Base-by-base conservation (phyloP, 2,797 vertebrate genomes). In the Toxotes lorentzi region DNA sequence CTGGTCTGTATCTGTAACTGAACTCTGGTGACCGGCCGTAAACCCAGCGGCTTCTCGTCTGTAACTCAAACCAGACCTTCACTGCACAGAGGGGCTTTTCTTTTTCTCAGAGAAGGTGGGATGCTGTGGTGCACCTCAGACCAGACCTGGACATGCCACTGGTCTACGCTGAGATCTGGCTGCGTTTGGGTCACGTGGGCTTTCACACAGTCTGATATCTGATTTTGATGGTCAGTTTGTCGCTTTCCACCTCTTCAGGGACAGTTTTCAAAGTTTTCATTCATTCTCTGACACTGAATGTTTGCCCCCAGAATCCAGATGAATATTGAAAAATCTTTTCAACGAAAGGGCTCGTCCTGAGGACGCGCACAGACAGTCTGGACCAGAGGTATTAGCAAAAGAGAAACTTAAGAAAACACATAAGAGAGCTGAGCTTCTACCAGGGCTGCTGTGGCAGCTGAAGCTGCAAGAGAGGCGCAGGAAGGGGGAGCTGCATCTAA, bases 41-140 rank as follows among this genome's bases (percentile, higher is more conserved):
- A 79, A 79, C 67, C 73, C 70, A 2, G 9, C 17, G 2, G 81
- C 78, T 50, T 32, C 76, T 65, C 54, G 0, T 68, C 59, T 45
- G n/a, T 80, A 86, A 88, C 77, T 76, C 60, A 45, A 82, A 82
- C 48, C 82, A 87, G 81, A 78, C 68, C 1, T 7, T 23, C 11
- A 23, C 59, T n/a, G 43, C 57, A 77, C 72, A 81, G 66, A 65
- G 30, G 32, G 53, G 21, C 53, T 74, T 67, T 78, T 87, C 70
- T 80, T 47, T 61, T 47, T 63, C 60, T 58, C 61, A 16, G 41
- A 19, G 70, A 64, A 75, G 70, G 47, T 76, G 78, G 76, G 83
- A 78, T 35, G 67, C 47, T 7, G 57, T 21, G 51, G 48, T 68
- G 67, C 73, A 19, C 75, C 72, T 70, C 77, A 50, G 16, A 61